phyloP scores from a whole-genome alignment of 2,797 vertebrate genomes.

The Gymnoscopelus microlampas region DNA sequence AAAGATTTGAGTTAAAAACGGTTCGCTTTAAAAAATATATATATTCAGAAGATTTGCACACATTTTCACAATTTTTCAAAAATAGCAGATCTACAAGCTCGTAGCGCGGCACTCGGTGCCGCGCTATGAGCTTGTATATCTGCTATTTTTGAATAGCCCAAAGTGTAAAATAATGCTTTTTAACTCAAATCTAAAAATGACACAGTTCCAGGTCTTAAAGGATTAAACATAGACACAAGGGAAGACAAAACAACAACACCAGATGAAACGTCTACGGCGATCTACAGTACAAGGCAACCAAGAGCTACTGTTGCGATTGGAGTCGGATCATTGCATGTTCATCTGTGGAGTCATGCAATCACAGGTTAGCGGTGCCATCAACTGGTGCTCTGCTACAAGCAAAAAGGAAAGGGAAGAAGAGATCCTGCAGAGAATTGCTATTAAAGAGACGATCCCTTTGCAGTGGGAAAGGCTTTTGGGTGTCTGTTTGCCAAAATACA shows the following conservation, averaged over 20 bases:
- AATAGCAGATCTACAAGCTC: no score
- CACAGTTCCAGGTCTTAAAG: no score
- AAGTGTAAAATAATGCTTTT: no score
- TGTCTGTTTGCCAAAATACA: slow-evolving; percentile 5
- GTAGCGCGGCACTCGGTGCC: no score
- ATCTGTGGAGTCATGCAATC: slow-evolving; percentile 47
- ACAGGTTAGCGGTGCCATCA: slow-evolving; percentile 51
- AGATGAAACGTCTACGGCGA: slow-evolving; percentile 2
- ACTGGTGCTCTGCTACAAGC: slow-evolving; percentile 49
- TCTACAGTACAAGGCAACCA: not conserved
- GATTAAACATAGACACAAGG: not conserved
- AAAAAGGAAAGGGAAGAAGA: slow-evolving; percentile 2
- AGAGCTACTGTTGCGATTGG: slow-evolving; percentile 17
- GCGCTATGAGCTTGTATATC: no score
- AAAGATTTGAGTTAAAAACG: no score
- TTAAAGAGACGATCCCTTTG: slow-evolving; percentile 19
- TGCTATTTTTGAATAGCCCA: no score
- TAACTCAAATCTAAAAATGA: no score
- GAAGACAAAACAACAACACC: slow-evolving; percentile 13
- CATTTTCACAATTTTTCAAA: no score
- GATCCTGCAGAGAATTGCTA: slow-evolving; percentile 4
- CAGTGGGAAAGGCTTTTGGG: slow-evolving; percentile 57
- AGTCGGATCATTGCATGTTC: slow-evolving; percentile 39
- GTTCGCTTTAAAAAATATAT: no score
- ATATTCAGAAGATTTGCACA: no score